phyloP scores from a whole-genome alignment of 2,113 vertebrate species.

The Antechinus stuartii region DNA sequence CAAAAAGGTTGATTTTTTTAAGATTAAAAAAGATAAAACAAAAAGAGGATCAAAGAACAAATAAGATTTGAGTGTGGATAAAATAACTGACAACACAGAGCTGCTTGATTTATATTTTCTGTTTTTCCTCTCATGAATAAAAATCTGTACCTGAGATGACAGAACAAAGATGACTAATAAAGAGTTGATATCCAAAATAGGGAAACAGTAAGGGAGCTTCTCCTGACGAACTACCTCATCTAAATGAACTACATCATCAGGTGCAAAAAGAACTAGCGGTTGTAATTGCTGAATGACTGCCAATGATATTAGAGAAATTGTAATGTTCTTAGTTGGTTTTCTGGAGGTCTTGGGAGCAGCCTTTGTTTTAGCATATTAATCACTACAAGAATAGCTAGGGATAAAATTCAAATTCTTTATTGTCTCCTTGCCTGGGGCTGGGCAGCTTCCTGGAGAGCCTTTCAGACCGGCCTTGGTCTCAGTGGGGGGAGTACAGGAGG shows the following conservation, averaged over 20 bases:
- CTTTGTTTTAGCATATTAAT: too few relatives aligned
- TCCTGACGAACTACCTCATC: not conserved
- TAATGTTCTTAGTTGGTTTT: too few relatives aligned
- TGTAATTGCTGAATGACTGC: not conserved
- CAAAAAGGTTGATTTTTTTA: not conserved
- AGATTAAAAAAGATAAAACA: not conserved
- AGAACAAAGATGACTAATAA: not conserved
- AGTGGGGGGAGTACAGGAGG: too few relatives aligned
- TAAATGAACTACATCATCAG: not conserved
- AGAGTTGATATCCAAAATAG: not conserved
- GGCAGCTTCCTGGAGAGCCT: too few relatives aligned
- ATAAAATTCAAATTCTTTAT: too few relatives aligned
- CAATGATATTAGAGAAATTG: not conserved
- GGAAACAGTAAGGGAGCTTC: not conserved
- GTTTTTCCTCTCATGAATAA: not conserved
- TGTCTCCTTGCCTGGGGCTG: too few relatives aligned
- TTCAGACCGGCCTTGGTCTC: too few relatives aligned
- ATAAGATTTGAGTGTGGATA: not conserved
- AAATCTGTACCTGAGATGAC: not conserved
- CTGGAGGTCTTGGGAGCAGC: too few relatives aligned
- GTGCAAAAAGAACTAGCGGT: not conserved
- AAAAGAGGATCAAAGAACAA: not conserved
- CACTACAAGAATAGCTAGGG: too few relatives aligned
- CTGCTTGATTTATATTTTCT: not conserved
- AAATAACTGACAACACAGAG: not conserved